phyloP scores from a whole-genome alignment of 2,113 vertebrate species.

The Corythornis vintsioides region DNA sequence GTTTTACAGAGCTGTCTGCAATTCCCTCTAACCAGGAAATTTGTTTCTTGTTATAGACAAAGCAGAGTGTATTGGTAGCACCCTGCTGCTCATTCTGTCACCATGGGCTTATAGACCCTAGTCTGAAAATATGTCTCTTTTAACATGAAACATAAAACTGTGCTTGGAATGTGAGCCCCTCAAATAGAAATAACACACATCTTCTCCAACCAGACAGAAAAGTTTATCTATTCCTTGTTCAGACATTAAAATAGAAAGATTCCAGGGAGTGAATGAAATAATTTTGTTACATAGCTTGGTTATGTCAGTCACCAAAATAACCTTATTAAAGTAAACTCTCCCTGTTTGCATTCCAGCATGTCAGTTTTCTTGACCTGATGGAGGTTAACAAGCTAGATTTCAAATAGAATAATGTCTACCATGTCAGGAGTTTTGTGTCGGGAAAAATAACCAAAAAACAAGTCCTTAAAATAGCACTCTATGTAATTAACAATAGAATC shows the following conservation, averaged over 20 bases:
- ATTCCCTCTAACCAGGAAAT: conserved; percentile 19
- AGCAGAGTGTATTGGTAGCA: conserved; percentile 42
- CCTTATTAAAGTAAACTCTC: conserved; percentile 25
- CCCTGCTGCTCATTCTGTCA: conserved; percentile 28
- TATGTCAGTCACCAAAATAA: conserved; percentile 7
- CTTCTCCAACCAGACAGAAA: not conserved
- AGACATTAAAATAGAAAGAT: conserved; percentile 50
- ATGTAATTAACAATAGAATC: conserved; percentile 1
- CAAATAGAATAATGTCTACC: not conserved
- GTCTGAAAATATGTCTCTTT: not conserved
- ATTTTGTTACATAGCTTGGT: conserved; percentile 18
- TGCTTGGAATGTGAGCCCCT: not conserved
- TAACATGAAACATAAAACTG: not conserved
- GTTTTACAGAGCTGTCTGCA: conserved; percentile 35
- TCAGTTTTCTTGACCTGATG: conserved; percentile 15
- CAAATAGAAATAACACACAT: not conserved
- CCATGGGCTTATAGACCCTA: not conserved
- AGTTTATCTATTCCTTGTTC: conserved; percentile 55
- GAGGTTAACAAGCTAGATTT: conserved; percentile 49
- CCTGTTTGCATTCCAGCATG: conserved; percentile 24
- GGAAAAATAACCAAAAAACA: not conserved
- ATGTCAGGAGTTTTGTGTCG: not conserved
- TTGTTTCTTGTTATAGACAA: conserved; percentile 41
- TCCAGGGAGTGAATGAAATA: conserved; percentile 19
- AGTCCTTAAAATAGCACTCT: not conserved